Evolutionary conservation across 2,888 invertebrate species (phyloP), one percentile per base, ranked within the genome.

Genomic region (Apotomis capreana): DNA sequence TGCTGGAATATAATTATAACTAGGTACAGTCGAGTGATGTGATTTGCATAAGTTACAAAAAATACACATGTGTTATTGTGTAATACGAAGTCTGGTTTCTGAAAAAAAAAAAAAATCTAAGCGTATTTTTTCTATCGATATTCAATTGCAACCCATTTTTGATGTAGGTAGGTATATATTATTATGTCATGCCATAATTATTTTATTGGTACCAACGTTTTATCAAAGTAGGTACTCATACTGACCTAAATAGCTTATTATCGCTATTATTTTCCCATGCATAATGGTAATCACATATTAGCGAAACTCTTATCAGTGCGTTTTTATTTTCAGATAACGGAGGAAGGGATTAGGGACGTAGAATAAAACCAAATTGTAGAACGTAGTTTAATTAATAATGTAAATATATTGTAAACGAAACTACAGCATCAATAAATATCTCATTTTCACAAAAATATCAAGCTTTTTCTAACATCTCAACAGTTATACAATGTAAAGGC

Each of bases 401-500:
- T 91, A 89, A 87, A 90, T 89, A 89, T 83, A 84, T 87, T 84
- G 87, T 90, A 91, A 92, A 91, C 89, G 87, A 89, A 92, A 91
- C 90, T 92, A 91, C 89, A 92, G 92, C 92, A 93, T 90, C 91
- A 91, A 93, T 92, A 93, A 92, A 92, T 91, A 92, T 91, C 83
- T 89, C 89, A 89, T 90, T 90, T 89, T 90, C 90, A 90, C 89
- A 90, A 91, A 91, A 91, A 91, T 91, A 91, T 90, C 86, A 91
- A 91, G 90, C 89, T 88, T 90, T 86, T 87, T 83, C 83, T 84
- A 86, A 86, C 85, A 86, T 82, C 77, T 84, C 80, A 89, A 90
- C 89, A 90, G 86, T 90, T 88, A 89, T 87, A 90, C 87, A 87
- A 81, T 87, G 79, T 84, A 89, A 89, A 91, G 91, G 92, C 92